Evolutionary conservation across 53 echinoderm and acorn worm genomes (phyloP).

Genomic region (Pentamera pediparva): DNA sequence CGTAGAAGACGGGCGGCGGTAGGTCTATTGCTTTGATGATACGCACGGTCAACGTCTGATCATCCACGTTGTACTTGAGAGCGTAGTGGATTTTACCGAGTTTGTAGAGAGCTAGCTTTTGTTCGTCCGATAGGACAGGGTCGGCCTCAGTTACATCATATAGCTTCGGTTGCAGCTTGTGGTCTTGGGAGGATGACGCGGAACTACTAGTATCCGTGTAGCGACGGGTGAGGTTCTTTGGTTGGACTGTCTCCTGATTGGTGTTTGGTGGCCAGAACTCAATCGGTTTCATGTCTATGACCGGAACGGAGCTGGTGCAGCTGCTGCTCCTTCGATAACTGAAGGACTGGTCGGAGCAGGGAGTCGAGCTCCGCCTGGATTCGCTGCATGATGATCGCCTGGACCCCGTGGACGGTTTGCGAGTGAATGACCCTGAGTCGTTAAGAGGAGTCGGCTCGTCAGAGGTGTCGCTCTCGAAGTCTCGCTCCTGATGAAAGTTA

Average conservation of each 20-base stretch:
- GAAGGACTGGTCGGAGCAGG: slow-evolving; percentile 58
- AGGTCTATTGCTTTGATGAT: slow-evolving; percentile 82
- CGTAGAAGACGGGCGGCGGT: slow-evolving; percentile 89
- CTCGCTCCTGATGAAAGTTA: background rate
- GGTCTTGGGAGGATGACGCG: slow-evolving; percentile 61
- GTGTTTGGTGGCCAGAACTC: slow-evolving; percentile 99
- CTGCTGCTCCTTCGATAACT: slow-evolving; percentile 73
- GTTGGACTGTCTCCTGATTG: slow-evolving; percentile 91
- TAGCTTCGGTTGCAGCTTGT: slow-evolving; percentile 88
- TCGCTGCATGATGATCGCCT: slow-evolving; percentile 86
- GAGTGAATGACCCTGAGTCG: slow-evolving; percentile 24
- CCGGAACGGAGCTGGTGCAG: slow-evolving; percentile 84
- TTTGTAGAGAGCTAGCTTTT: slow-evolving; percentile 80
- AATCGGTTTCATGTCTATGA: slow-evolving; percentile 99
- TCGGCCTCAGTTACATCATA: slow-evolving; percentile 89
- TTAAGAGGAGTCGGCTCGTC: slow-evolving; percentile 27
- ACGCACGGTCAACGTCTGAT: slow-evolving; percentile 69
- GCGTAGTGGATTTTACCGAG: slow-evolving; percentile 95
- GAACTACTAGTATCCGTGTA: slow-evolving; percentile 79
- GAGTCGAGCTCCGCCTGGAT: slow-evolving; percentile 81
- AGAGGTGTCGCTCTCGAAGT: background rate
- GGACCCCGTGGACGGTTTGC: slow-evolving; percentile 66
- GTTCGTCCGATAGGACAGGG: slow-evolving; percentile 87
- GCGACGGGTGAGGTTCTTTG: slow-evolving; percentile 72
- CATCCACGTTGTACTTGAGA: slow-evolving; percentile 73